These are phyloP conservation scores for Catharus ustulatus DNA, from an alignment of 2,797 vertebrate genomes.

Conservation along the genomic window DNA sequence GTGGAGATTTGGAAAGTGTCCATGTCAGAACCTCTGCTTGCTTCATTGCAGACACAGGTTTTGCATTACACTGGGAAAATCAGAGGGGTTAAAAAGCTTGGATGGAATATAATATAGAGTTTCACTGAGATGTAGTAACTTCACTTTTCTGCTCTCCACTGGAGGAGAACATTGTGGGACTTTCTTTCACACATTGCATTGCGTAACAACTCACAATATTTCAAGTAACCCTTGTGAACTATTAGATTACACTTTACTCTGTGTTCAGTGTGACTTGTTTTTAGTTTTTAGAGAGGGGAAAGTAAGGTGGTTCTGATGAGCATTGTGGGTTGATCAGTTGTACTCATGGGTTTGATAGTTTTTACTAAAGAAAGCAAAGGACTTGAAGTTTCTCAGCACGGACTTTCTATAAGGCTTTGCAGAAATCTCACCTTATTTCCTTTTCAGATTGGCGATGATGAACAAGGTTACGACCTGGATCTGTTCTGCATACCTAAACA, in stretches of 20 bases:
- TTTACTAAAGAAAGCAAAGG: neutral
- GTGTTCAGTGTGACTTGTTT: neutral
- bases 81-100: neutral
- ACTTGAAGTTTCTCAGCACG: neutral
- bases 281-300: neutral
- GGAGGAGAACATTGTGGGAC: neutral
- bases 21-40: neutral
- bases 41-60: neutral
- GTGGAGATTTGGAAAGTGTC: neutral
- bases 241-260: neutral
- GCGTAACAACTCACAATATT: neutral
- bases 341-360: neutral
- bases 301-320: neutral
- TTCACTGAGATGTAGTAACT: neutral
- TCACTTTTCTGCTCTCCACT: neutral
- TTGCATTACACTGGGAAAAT: neutral
- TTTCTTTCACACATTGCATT: neutral
- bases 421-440: constrained; percentile 48
- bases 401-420: neutral
- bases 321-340: fast-evolving
- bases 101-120: neutral
- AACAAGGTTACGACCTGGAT: constrained; percentile 95
- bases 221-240: neutral
- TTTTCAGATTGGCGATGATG: constrained; percentile 93
- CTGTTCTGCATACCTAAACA: constrained; percentile 99